Base-by-base conservation (phyloP, 2,888 invertebrate genomes). In the Acanthopleura granulata region DNA sequence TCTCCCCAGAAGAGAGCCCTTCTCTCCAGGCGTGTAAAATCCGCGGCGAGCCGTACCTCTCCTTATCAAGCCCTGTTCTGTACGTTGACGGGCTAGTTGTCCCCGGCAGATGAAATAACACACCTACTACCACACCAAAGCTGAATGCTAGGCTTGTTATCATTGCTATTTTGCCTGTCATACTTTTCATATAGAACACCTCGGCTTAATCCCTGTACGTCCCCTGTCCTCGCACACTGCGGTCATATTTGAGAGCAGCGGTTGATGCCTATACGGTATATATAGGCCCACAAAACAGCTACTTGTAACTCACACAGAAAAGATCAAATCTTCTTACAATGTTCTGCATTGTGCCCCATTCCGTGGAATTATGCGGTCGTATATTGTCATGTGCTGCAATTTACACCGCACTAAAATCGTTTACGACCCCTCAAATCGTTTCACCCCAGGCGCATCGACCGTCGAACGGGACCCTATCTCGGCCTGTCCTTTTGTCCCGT, bases 51-150 rank as follows among this genome's bases (percentile, higher is more conserved):
- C 15, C 16, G 16, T 22, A 27, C 66, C 29, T 25, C 15, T 66
- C 66, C 29, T 27, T 27, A 14, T 25, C 66, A 16, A 27, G 6
- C 22, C 27, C 22, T 12, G 25, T 22, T 27, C 66, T 18, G 29
- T 66, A 66, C 22, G 29, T 27, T 16, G 66, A 66, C 15, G 66
- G 66, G 27, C 66, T 27, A 27, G 66, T 66, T 6, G 66, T 66
- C 16, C 66, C 66, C 6, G 66, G 66, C 29, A 66, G 29, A 66
- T 27, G 66, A 25, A 27, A 66, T 66, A 66, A 66, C 29, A 66
- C 15, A 66, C 66, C 66, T 66, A 66, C 66, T 6, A 66, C 29
- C 16, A 66, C 29, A 27, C 66, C 66, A 25, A 66, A 16, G 25
- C 12, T 27, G 66, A 66, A 66, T 27, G 66, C 66, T 27, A 22